Evolutionary conservation across 1,140 invertebrate species (phyloP).

Genomic region (Bombus superbus): DNA sequence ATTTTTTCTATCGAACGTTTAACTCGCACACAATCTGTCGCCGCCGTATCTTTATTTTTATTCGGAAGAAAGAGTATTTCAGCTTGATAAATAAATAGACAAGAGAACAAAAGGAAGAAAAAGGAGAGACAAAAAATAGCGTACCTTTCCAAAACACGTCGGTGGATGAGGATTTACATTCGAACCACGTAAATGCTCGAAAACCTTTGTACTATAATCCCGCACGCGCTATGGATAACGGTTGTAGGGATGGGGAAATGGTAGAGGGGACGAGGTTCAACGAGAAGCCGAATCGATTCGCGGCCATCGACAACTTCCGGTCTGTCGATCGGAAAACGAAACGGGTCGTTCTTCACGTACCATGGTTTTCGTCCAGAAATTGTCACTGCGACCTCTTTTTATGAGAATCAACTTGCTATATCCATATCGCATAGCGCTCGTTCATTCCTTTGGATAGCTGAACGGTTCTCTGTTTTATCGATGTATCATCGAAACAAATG

Average conservation of each 20-base stretch:
- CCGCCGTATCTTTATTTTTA: neutral
- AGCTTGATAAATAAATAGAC: neutral
- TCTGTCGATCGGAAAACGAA: slow-evolving; percentile 65
- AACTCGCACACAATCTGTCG: neutral
- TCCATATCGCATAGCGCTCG: neutral
- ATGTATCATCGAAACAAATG: too few relatives aligned
- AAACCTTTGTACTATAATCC: slow-evolving; percentile 75
- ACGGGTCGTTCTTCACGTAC: slow-evolving; percentile 57
- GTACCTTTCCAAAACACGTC: slow-evolving; percentile 51
- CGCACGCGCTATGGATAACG: slow-evolving; percentile 47
- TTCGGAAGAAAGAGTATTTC: neutral
- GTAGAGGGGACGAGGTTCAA: slow-evolving; percentile 35
- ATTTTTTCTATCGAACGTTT: neutral
- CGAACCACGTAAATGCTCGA: slow-evolving; percentile 71
- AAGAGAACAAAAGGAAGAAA: slow-evolving; percentile 32
- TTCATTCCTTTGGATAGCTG: too few relatives aligned
- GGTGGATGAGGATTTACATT: slow-evolving; percentile 70
- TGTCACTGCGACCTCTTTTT: slow-evolving; percentile 50
- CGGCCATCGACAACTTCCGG: slow-evolving; percentile 70
- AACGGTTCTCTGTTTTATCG: neutral
- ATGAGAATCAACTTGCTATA: slow-evolving; percentile 42
- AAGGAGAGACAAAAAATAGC: slow-evolving; percentile 27
- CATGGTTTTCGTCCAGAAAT: slow-evolving; percentile 52
- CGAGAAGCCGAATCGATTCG: slow-evolving; percentile 71
- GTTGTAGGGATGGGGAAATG: slow-evolving; percentile 27